Percentiles rank a stretch among this genome's conserved stretches.
These are phyloP conservation scores for Neofelis nebulosa DNA, from an alignment of 2,113 vertebrate species.

Conservation along the genomic window DNA sequence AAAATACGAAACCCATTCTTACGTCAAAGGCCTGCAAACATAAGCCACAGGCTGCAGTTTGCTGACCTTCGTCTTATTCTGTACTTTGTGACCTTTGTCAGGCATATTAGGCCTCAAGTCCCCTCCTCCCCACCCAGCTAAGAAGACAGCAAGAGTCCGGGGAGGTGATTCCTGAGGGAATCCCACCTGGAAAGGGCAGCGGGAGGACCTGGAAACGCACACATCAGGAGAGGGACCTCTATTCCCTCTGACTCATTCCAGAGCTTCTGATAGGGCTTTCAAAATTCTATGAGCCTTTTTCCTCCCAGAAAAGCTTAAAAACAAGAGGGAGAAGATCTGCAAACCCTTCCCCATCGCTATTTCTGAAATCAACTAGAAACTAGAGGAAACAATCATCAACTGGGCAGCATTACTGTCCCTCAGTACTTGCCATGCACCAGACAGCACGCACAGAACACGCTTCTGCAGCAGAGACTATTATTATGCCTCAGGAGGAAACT, in stretches of 20 bases:
- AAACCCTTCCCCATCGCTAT: not conserved
- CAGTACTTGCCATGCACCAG: not conserved
- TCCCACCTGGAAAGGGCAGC: rapidly evolving
- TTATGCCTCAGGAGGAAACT: not conserved
- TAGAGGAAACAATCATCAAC: not conserved
- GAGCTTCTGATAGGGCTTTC: not conserved
- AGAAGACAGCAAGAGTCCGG: not conserved
- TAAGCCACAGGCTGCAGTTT: not conserved
- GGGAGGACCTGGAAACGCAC: too few species aligned
- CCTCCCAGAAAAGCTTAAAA: not conserved
- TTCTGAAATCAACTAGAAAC: not conserved
- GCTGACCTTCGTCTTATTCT: not conserved
- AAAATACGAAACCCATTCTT: not conserved
- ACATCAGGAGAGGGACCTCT: not conserved
- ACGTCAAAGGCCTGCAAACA: not conserved
- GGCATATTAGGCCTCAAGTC: too few species aligned
- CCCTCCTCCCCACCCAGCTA: not conserved
- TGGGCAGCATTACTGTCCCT: too few species aligned
- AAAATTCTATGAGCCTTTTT: not conserved
- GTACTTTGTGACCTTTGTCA: not conserved
- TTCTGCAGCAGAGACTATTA: too few species aligned
- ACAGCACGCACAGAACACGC: not conserved
- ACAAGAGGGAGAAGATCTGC: not conserved
- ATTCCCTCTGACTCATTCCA: not conserved
- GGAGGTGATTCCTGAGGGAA: too few species aligned